Conservation (phyloP, 2,888 invertebrate genomes). For the Hydriomena furcata region DNA sequence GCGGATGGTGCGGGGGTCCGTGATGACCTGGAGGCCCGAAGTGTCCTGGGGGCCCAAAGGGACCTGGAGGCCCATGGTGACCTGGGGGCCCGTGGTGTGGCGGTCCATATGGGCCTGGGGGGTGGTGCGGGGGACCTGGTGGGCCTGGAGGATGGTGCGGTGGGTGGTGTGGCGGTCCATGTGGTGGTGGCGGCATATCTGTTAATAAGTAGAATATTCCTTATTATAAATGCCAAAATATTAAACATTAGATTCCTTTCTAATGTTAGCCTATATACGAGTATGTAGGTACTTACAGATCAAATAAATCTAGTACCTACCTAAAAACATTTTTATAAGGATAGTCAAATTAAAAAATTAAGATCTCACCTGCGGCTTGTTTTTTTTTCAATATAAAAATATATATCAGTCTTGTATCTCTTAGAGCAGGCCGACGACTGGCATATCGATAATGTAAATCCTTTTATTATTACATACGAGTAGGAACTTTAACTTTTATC, state of each 20-base stretch:
- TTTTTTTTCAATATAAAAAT: background rate
- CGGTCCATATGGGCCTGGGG: conserved; percentile 24
- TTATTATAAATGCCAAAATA: too few relatives aligned
- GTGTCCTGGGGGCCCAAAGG: conserved; percentile 14
- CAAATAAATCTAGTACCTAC: too few relatives aligned
- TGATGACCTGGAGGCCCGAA: conserved; percentile 20
- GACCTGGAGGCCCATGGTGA: conserved; percentile 24
- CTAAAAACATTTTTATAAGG: too few relatives aligned
- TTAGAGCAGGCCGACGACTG: background rate
- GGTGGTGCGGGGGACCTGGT: conserved; percentile 27
- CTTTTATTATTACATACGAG: background rate
- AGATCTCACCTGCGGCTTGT: background rate
- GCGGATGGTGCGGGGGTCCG: conserved; percentile 16
- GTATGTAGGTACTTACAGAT: too few relatives aligned
- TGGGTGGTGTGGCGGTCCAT: conserved; percentile 42
- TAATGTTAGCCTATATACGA: too few relatives aligned
- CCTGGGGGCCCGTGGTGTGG: conserved; percentile 33
- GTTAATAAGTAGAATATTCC: too few relatives aligned
- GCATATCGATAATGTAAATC: background rate
- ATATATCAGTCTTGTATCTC: background rate
- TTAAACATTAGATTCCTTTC: too few relatives aligned
- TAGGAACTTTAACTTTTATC: background rate
- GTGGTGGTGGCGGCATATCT: too few relatives aligned
- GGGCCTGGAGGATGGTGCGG: conserved; percentile 13
- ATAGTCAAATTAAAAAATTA: too few relatives aligned